Percentiles rank a stretch among this genome's conserved stretches.
These are phyloP conservation scores for Meda fulgida DNA, from an alignment of 2,797 vertebrate genomes.

Conservation along the genomic window DNA sequence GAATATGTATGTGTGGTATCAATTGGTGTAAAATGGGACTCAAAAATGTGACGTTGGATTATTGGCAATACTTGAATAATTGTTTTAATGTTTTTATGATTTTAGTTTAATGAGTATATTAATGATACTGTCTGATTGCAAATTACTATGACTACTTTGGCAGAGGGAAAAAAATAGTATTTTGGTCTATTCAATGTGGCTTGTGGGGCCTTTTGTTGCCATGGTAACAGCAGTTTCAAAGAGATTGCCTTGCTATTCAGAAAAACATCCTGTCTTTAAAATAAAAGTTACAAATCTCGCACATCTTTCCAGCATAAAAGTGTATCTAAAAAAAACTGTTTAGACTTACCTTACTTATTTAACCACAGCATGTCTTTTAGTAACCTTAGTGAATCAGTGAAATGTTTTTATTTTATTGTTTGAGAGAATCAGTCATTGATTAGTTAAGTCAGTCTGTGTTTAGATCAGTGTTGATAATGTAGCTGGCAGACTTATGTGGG, in stretches of 20 bases:
- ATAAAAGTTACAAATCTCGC: neutral
- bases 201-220: conserved; percentile 37
- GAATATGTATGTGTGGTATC: neutral
- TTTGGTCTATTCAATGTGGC: neutral
- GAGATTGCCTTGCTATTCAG: conserved; percentile 11
- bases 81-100: neutral
- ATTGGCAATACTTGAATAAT: neutral
- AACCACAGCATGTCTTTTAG: neutral
- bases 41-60: neutral
- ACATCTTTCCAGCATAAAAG: neutral
- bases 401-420: neutral
- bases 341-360: neutral
- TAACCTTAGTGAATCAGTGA: neutral
- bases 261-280: conserved; percentile 9
- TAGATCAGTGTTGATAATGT: conserved; percentile 17
- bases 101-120: neutral
- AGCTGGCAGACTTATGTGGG: conserved; percentile 72
- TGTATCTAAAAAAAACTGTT: neutral
- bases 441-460: conserved; percentile 20
- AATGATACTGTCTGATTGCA: neutral
- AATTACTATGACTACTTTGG: neutral
- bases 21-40: neutral
- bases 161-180: neutral
- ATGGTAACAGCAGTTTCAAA: conserved; percentile 44
- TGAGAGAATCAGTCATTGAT: conserved; percentile 15